Percentiles rank a stretch among this genome's conserved stretches.
These are phyloP conservation scores for Serrognathus titanus DNA, from an alignment of 2,888 invertebrate species.

Conservation along the genomic window DNA sequence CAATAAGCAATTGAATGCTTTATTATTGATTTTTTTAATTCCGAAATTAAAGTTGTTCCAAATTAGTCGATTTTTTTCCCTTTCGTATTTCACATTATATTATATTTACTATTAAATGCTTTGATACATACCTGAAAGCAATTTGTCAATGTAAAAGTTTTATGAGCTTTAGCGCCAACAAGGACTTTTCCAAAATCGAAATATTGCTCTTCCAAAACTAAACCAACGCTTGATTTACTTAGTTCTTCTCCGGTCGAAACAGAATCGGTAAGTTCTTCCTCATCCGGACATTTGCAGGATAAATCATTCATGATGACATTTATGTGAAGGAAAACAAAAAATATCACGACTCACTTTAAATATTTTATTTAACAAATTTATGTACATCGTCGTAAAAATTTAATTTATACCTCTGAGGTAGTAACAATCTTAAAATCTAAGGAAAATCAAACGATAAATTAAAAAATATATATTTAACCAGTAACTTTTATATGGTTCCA, in stretches of 20 bases:
- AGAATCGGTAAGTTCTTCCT: not conserved
- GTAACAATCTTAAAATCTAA: not conserved
- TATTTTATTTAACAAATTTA: conserved; percentile 1
- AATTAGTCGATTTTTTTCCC: not conserved
- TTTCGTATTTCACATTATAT: no score
- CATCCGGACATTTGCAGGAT: not conserved
- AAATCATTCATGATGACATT: not conserved
- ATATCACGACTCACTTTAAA: not conserved
- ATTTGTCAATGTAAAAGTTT: conserved; percentile 16
- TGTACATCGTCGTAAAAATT: not conserved
- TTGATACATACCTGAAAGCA: conserved; percentile 11
- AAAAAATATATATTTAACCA: no score
- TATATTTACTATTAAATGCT: no score
- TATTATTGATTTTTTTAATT: no score
- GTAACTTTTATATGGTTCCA: no score
- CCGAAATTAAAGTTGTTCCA: not conserved
- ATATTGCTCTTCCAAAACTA: not conserved
- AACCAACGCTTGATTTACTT: not conserved
- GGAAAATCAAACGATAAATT: no score
- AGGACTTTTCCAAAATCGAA: conserved; percentile 16
- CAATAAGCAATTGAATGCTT: no score
- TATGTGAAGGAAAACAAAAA: not conserved
- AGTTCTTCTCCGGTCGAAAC: not conserved
- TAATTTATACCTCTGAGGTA: not conserved
- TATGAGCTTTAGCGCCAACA: conserved; percentile 13